phyloP scores from a whole-genome alignment of 2,113 vertebrate species.

The Fukomys damarensis region DNA sequence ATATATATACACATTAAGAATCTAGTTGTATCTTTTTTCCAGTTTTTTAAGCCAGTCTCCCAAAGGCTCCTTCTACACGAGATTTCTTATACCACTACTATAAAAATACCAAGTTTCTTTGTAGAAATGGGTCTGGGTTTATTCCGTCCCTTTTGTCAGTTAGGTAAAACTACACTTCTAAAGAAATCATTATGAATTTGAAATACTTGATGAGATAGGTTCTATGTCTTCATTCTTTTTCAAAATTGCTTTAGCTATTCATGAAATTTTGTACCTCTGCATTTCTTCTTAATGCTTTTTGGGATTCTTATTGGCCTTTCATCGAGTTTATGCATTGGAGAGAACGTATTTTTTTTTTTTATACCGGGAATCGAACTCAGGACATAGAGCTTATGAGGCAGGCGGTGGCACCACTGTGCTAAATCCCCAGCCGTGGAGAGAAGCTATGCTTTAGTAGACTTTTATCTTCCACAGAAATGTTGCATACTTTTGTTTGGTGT shows the following conservation, averaged over 20 bases:
- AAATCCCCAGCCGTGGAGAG: neutral
- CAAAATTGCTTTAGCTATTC: neutral
- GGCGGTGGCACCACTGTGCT: too few relatives aligned
- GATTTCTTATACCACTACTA: neutral
- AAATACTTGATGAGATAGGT: neutral
- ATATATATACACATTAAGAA: neutral
- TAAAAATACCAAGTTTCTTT: neutral
- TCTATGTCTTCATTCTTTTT: neutral
- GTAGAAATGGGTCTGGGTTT: neutral
- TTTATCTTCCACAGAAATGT: neutral
- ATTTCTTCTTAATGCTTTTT: conserved; percentile 5
- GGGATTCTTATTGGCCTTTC: neutral
- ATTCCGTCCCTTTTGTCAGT: neutral
- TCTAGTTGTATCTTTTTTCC: neutral
- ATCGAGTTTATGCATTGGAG: neutral
- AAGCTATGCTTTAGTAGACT: neutral
- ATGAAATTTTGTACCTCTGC: neutral
- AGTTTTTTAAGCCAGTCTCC: neutral
- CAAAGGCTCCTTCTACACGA: neutral
- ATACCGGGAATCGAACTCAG: too few relatives aligned
- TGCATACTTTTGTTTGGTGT: neutral
- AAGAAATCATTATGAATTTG: neutral
- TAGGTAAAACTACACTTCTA: neutral
- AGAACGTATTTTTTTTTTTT: too few relatives aligned
- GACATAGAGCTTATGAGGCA: too few relatives aligned